Evolutionary conservation across 1,140 invertebrate species (phyloP).

Genomic region (Drosophila varians): DNA sequence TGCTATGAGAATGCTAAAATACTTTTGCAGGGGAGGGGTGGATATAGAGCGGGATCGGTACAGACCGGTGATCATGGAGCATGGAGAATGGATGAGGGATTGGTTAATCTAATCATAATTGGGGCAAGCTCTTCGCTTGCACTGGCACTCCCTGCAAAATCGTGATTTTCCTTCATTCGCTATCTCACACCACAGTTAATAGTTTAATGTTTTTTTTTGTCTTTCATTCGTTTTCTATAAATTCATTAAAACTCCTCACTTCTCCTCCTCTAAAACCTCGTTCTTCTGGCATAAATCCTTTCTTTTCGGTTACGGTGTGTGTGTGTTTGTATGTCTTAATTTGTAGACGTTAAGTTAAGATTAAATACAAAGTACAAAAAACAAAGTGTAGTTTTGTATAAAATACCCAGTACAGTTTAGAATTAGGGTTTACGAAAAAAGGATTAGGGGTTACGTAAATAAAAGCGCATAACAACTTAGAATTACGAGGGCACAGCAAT

Average conservation of each 20-base stretch:
- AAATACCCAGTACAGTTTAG: constrained; percentile 6
- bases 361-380: constrained; percentile 33
- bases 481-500: constrained; percentile 70
- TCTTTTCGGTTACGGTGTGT: constrained; percentile 1
- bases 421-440: constrained; percentile 1
- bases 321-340: constrained; percentile 15
- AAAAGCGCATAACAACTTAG: constrained; percentile 70
- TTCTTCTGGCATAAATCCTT: constrained; percentile 1
- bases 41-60: background rate
- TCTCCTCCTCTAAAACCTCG: constrained; percentile 36
- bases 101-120: constrained; percentile 45
- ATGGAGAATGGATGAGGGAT: constrained; percentile 1
- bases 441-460: constrained; percentile 48
- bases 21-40: constrained; percentile 11
- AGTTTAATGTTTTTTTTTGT: background rate
- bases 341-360: constrained; percentile 38
- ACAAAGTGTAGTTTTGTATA: constrained; percentile 8
- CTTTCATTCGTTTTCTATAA: constrained; percentile 27
- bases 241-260: constrained; percentile 66
- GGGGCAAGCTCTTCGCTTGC: constrained; percentile 24
- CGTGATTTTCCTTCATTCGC: constrained; percentile 8
- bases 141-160: constrained; percentile 18
- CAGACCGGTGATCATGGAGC: background rate
- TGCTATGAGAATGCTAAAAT: constrained; percentile 58
- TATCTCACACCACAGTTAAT: constrained; percentile 8